These are phyloP conservation scores for Camelus dromedarius DNA, from an alignment of 2,113 vertebrate genomes.

Conservation along the genomic window DNA sequence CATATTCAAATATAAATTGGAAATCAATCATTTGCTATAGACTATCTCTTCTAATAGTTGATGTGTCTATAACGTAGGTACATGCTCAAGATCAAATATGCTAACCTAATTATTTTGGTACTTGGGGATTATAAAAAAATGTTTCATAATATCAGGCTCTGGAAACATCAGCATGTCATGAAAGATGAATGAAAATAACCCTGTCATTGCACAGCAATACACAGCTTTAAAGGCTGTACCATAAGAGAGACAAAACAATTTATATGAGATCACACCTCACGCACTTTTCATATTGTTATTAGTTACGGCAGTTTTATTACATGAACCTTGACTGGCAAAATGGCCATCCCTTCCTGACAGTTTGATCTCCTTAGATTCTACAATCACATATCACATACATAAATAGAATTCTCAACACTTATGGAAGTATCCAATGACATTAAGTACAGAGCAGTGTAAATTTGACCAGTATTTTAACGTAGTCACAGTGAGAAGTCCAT, in stretches of 20 bases:
- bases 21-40: background rate
- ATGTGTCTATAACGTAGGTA: background rate
- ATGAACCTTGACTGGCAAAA: background rate
- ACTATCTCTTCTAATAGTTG: background rate
- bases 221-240: background rate
- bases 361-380: background rate
- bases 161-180: background rate
- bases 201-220: background rate
- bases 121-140: background rate
- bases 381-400: background rate
- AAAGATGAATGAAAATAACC: background rate
- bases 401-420: background rate
- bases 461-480: background rate
- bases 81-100: background rate
- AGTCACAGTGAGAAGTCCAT: background rate
- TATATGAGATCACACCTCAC: background rate
- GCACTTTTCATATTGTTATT: background rate
- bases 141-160: background rate
- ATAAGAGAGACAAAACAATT: background rate
- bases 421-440: background rate
- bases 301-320: background rate
- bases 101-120: background rate
- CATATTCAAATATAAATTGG: background rate
- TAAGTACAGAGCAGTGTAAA: background rate
- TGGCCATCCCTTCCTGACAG: background rate